A percentile compares a stretch with the other conserved stretches of the same genome.
phyloP scores from a whole-genome alignment of 1,140 invertebrate genomes.

The Trichonephila clavipes region DNA sequence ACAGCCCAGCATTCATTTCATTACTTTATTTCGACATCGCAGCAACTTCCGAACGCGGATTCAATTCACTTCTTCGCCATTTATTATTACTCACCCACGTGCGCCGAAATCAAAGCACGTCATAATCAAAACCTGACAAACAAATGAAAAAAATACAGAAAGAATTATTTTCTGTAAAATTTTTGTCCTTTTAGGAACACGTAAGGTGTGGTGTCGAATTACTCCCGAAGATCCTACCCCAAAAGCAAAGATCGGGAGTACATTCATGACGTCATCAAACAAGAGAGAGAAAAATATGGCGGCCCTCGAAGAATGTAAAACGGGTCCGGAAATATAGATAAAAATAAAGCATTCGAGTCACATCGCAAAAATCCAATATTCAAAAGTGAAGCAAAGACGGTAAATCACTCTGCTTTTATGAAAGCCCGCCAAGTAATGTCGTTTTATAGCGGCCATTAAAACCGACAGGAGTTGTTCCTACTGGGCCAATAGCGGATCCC shows the following conservation, averaged over 20 bases:
- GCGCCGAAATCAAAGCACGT: neutral
- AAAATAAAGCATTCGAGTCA: constrained; percentile 70
- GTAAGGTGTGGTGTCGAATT: too few species aligned
- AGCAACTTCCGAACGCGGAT: too few species aligned
- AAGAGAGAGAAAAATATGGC: neutral
- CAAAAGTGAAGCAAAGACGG: constrained; percentile 70
- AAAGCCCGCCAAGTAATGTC: constrained; percentile 73
- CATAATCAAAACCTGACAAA: neutral
- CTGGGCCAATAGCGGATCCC: constrained; percentile 56
- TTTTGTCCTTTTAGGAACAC: too few species aligned
- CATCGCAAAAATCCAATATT: constrained; percentile 76
- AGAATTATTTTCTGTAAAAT: too few species aligned
- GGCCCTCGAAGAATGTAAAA: constrained; percentile 54
- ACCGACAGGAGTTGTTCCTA: constrained; percentile 67
- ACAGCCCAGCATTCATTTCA: too few species aligned
- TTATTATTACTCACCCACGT: neutral
- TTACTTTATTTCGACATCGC: too few species aligned
- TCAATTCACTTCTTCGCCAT: too few species aligned
- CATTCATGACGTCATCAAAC: constrained; percentile 45
- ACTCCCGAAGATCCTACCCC: too few species aligned
- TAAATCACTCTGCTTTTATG: constrained; percentile 75
- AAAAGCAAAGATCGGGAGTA: neutral
- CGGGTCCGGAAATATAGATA: constrained; percentile 64
- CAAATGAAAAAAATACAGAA: neutral
- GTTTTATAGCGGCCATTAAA: constrained; percentile 74